phyloP scores from a whole-genome alignment of 2,888 invertebrate species.

The Theodoxus fluviatilis region DNA sequence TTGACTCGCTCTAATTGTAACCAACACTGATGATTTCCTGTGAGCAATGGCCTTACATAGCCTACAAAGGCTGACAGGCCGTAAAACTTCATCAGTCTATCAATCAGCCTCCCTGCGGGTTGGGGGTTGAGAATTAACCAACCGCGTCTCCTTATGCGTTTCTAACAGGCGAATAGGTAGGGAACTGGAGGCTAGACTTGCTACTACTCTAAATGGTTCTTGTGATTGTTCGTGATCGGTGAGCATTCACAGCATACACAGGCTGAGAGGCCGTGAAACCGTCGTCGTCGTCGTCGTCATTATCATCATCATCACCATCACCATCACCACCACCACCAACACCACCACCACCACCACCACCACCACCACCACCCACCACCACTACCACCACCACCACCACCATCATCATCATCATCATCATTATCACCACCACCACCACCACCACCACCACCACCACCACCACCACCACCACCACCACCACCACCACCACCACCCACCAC shows the following conservation, averaged over 20 bases:
- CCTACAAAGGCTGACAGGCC: no score
- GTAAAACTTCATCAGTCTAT: no score
- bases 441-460: not conserved
- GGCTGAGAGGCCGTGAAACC: not conserved
- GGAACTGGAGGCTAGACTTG: no score
- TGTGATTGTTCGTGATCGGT: no score
- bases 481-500: not conserved
- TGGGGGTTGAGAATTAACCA: no score
- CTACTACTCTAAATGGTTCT: no score
- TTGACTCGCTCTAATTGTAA: no score
- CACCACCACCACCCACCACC: not conserved
- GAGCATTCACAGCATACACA: not conserved
- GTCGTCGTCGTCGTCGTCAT: not conserved
- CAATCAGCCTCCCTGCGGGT: no score
- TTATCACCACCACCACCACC: not conserved
- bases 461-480: not conserved
- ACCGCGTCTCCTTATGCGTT: no score
- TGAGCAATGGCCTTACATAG: no score
- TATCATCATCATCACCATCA: not conserved
- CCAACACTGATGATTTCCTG: no score
- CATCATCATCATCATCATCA: conserved; percentile 2
- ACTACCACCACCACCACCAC: not conserved
- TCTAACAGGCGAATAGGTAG: no score
- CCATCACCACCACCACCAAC: not conserved
- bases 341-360: not conserved